Evolutionary conservation across 2,888 invertebrate species (phyloP), one percentile per base, ranked within the genome.

Genomic region (Diarsia dahlii): DNA sequence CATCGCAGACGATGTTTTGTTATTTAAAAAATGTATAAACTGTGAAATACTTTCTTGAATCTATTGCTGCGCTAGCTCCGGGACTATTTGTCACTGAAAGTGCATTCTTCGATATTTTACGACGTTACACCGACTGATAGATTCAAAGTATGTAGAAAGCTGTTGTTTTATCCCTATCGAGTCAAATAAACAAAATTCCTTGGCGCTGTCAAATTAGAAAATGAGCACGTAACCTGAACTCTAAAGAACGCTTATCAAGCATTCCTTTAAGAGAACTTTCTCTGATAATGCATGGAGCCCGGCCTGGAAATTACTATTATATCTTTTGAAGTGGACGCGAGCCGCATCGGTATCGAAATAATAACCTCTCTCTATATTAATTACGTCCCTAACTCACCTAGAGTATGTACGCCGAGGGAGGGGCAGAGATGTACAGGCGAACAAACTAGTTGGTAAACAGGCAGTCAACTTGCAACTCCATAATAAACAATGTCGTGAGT

Each of bases 361-460:
- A 95, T 95, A 95, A 83, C 94, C 94, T 94, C 92, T 94, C 94
- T 95, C 92, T 89, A 94, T 95, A 94, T 95, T 95, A 95, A 96
- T 96, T 94, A 93, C 93, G 91, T 93, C 93, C 73, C 77, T 81
- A 75, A 78, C 64, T 78, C 64, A 60, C 60, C 94, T 94, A 94
- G 92, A 94, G 94, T 94, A n/a, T 2, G 46, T 34, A 62, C 60
- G 5, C n/a, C 39, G 62, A 94, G 94, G 93, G 93, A 93, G 94
- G 28, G 94, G 93, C 94, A 94, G 90, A 89, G 90, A 85, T 10
- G 60, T 73, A 76, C 52, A 39, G 39, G 39, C 18, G 4, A 80
- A 52, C 39, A 28, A 76, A 2, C 10, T 18, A 18, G n/a, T 76
- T 48, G 10, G 23, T 34, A 28, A 23, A 28, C 52, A 73, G 18